phyloP scores from a whole-genome alignment of 2,113 vertebrate species.

The Marmota flaviventris region DNA sequence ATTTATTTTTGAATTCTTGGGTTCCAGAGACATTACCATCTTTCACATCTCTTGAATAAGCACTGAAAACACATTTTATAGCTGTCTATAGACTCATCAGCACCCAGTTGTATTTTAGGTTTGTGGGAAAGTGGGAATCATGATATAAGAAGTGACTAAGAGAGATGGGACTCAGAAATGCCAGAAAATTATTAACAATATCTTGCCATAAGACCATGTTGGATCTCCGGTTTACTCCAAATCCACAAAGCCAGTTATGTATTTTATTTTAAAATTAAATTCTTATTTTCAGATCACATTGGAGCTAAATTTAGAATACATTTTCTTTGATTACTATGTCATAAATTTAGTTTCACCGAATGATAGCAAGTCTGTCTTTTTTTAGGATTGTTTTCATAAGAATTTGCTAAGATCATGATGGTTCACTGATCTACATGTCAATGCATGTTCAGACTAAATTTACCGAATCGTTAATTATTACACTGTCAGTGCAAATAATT shows the following conservation, averaged over 20 bases:
- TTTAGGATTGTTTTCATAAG: background rate
- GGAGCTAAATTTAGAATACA: background rate
- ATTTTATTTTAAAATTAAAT: conserved; percentile 5
- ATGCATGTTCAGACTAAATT: background rate
- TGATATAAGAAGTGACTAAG: background rate
- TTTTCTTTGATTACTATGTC: background rate
- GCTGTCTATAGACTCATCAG: background rate
- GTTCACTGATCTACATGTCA: background rate
- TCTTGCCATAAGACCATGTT: background rate
- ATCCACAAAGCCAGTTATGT: background rate
- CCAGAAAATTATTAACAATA: background rate
- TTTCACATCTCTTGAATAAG: too few relatives aligned
- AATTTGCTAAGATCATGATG: background rate
- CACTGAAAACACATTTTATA: background rate
- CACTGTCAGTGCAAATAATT: background rate
- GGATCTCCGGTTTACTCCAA: background rate
- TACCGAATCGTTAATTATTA: background rate
- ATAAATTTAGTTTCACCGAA: background rate
- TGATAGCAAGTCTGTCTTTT: background rate
- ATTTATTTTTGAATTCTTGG: background rate
- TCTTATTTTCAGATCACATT: background rate
- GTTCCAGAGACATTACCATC: background rate
- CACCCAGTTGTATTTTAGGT: background rate
- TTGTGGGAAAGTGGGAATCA: background rate
- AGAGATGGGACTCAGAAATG: background rate